These are phyloP conservation scores for Heliocidaris tuberculata DNA, from an alignment of 35 echinoderm and acorn worm genomes.

Conservation along the genomic window DNA sequence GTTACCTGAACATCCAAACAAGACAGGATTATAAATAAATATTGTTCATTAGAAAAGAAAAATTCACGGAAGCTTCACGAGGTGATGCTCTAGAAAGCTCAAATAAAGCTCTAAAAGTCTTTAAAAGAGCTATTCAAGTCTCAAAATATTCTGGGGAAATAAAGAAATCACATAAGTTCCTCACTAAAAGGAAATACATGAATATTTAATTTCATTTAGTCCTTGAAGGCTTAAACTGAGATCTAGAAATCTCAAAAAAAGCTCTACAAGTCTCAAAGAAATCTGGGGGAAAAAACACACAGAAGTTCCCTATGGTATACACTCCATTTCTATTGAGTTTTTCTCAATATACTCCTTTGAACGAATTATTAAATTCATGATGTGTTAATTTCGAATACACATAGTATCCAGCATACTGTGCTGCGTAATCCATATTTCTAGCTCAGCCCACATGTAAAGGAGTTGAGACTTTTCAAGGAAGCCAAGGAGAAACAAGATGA, in stretches of 20 bases:
- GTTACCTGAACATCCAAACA: background rate
- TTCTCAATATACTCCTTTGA: background rate
- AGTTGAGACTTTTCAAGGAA: background rate
- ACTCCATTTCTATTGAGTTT: too few species aligned
- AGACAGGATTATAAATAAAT: background rate
- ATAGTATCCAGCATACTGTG: background rate
- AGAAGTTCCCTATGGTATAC: too few species aligned
- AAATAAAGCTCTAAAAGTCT: too few species aligned
- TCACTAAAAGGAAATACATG: too few species aligned
- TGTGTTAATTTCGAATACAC: background rate
- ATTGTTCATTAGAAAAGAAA: background rate
- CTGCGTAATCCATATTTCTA: background rate
- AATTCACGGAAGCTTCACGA: background rate
- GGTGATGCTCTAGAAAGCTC: background rate
- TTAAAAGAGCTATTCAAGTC: too few species aligned
- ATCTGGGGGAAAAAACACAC: too few species aligned
- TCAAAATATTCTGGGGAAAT: too few species aligned
- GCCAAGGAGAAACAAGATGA: background rate
- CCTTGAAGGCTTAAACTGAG: too few species aligned
- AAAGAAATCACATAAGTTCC: too few species aligned
- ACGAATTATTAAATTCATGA: background rate
- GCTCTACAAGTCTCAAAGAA: too few species aligned
- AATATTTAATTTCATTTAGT: too few species aligned
- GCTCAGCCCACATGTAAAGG: background rate
- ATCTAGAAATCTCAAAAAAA: too few species aligned